phyloP scores from a whole-genome alignment of 2,797 vertebrate species.

The Peromyscus melanophrys region DNA sequence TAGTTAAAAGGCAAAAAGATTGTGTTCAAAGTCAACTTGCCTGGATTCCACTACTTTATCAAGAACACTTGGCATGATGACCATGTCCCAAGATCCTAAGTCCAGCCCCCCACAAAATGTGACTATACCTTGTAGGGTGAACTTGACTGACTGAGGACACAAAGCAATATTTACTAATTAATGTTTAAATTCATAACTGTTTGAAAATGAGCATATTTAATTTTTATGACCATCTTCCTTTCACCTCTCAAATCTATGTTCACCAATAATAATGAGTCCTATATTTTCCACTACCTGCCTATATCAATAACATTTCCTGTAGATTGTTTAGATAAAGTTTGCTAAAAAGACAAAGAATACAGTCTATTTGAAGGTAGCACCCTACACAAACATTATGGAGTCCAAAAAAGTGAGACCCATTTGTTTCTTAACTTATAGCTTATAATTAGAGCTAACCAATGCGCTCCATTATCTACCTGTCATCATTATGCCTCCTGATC shows the following conservation, averaged over 20 bases:
- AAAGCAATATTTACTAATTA: background rate
- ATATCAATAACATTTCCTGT: background rate
- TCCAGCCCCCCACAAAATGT: rapidly evolving
- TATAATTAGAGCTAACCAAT: background rate
- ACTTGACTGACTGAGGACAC: background rate
- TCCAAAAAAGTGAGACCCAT: background rate
- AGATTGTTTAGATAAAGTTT: background rate
- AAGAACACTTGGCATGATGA: background rate
- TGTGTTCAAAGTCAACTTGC: background rate
- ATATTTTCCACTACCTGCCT: background rate
- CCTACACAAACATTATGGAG: background rate
- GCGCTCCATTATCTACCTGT: background rate
- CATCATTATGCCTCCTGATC: background rate
- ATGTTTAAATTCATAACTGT: background rate
- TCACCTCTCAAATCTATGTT: background rate
- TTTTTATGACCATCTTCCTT: background rate
- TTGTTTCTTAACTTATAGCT: background rate
- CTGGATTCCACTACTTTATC: background rate
- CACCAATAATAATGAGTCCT: background rate
- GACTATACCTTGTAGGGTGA: background rate
- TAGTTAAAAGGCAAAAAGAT: background rate
- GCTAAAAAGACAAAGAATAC: background rate
- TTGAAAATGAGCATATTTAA: background rate
- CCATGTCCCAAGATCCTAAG: background rate
- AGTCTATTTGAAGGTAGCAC: background rate